Percentiles rank a stretch among this genome's conserved stretches.
Conservation (phyloP, 2,888 invertebrate genomes). For the Lamproptera curius region DNA sequence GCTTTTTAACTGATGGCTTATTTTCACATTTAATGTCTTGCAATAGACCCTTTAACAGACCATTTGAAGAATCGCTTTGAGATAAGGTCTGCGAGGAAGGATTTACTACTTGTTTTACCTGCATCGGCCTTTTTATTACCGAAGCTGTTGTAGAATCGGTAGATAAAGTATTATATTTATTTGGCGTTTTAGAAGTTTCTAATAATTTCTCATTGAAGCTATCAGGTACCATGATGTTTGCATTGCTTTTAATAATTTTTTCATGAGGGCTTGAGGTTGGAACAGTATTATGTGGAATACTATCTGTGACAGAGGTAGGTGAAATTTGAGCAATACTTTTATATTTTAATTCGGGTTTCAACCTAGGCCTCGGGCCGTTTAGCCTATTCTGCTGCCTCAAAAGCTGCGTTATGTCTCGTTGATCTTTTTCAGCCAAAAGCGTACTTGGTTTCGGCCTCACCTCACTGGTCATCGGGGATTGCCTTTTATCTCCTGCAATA, state of each 20-base stretch:
- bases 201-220: not conserved
- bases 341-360: slow-evolving; percentile 8
- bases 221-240: not conserved
- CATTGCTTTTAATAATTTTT: not conserved
- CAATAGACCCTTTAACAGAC: slow-evolving; percentile 7
- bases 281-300: not conserved
- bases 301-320: not conserved
- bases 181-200: not conserved
- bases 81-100: not conserved
- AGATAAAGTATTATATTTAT: not conserved
- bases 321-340: slow-evolving; percentile 1
- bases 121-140: slow-evolving; percentile 1
- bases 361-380: slow-evolving; percentile 25
- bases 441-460: slow-evolving; percentile 8
- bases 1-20: slow-evolving; percentile 4
- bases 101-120: slow-evolving; percentile 11
- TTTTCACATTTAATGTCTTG: slow-evolving; percentile 18
- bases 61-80: slow-evolving; percentile 6
- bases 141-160: not conserved
- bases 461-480: not conserved
- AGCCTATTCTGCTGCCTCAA: slow-evolving; percentile 49
- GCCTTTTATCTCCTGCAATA: not conserved
- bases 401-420: slow-evolving; percentile 47
- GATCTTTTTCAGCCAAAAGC: slow-evolving; percentile 46
- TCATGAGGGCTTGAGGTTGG: not conserved